Conservation (phyloP, 2,797 vertebrate genomes). For the Chrosomus eos region DNA sequence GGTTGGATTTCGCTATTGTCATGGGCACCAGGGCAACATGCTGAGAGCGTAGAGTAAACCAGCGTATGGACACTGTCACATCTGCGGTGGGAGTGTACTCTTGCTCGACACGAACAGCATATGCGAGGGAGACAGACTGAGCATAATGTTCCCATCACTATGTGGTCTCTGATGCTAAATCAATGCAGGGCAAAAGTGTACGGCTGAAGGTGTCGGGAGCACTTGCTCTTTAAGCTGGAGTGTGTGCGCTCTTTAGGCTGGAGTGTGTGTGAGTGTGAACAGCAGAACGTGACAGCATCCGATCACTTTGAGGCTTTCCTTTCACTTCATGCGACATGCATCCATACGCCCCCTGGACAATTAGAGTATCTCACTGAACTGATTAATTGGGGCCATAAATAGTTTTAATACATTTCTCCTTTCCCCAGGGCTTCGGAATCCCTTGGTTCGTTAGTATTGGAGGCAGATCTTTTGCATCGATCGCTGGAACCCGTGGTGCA, state of each 20-base stretch:
- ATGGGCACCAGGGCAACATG: conserved; percentile 75
- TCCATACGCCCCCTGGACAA: conserved; percentile 52
- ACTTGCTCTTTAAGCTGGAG: neutral
- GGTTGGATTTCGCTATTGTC: conserved; percentile 61
- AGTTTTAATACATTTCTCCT: conserved; percentile 75
- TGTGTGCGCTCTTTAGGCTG: neutral
- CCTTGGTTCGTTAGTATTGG: conserved; percentile 70
- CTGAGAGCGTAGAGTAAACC: conserved; percentile 66
- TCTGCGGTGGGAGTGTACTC: conserved; percentile 37
- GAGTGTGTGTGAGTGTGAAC: conserved; percentile 8
- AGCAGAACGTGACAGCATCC: conserved; percentile 35
- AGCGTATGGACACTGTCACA: conserved; percentile 49
- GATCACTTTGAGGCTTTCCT: conserved; percentile 23
- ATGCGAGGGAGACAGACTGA: conserved; percentile 13
- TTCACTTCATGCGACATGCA: conserved; percentile 25
- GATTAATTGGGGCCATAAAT: conserved; percentile 79
- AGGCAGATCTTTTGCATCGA: conserved; percentile 73
- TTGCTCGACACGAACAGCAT: conserved; percentile 22
- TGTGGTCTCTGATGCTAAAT: conserved; percentile 39
- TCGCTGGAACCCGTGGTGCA: conserved; percentile 59
- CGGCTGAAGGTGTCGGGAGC: conserved; percentile 15
- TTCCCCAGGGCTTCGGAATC: conserved; percentile 65
- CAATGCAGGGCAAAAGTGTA: conserved; percentile 40
- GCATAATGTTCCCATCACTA: conserved; percentile 27
- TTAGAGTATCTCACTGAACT: conserved; percentile 69